Evolutionary conservation across 2,113 vertebrate genomes (phyloP), one percentile per base, ranked within the genome.

Genomic region (Sceloporus tristichus): DNA sequence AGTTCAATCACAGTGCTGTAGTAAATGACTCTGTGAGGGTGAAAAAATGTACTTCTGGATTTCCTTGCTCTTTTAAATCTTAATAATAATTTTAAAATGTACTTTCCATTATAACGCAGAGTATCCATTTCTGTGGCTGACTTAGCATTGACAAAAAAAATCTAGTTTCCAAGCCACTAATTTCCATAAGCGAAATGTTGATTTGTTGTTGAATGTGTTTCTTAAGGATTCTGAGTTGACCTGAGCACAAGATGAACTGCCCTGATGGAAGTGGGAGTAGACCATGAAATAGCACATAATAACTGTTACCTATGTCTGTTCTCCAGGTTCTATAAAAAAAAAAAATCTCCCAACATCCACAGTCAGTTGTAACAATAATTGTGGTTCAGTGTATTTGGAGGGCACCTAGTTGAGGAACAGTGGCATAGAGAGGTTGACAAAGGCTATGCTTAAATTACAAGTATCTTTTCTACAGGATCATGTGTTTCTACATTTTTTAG

Each of bases 141-240:
- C 88, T 82, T 92, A 79, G 42, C 38, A 88, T 40, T 85, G 19
- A 84, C 82, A 71, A 40, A 9, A 59, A 13, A 86, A 25, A 87
- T 27, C 23, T 29, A 11, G n/a, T 84, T 40, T 18, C 1, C 9
- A 87, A 66, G 1, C 38, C 87, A 2, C 18, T n/a, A 48, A 40
- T 6, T 38, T 27, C 77, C 18, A 29, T 90, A 53, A 48, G 10
- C 86, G 70, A 87, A 93, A 80, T 27, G 5, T 18, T 86, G 59
- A 16, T 81, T 74, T 92, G 23, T 89, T 81, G 10, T 84, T 76
- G 82, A 65, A 38, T 40, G 10, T 78, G 90, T 54, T 89, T 74
- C 21, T 4, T 87, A 73, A 86, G 70, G 91, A 84, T 40, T 76
- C 2, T 71, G 62, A 34, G 4, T 4, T 85, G 73, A 71, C 34